Evolutionary conservation across 1,140 invertebrate genomes (phyloP).

Genomic region (Argopecten irradians): DNA sequence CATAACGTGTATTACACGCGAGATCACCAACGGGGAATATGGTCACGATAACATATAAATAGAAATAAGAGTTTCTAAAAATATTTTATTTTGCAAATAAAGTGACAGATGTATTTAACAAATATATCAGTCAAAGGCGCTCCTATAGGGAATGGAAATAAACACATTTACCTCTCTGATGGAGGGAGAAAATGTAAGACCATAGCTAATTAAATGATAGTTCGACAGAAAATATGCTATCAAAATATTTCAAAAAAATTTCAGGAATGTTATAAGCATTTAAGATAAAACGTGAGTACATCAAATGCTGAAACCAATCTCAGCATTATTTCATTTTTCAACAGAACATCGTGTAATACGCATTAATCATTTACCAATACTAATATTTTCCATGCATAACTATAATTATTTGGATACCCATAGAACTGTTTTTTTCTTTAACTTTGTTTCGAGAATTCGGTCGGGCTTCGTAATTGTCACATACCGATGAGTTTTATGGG

Average conservation of each 20-base stretch:
- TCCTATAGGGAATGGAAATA: not conserved
- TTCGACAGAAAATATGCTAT: not conserved
- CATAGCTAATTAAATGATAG: not conserved
- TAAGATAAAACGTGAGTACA: not conserved
- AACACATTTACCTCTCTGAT: not conserved
- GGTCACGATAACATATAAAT: not conserved
- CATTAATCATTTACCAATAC: no score
- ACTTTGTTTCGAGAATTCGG: no score
- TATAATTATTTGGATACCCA: no score
- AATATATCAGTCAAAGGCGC: not conserved
- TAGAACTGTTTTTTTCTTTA: no score
- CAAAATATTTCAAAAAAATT: not conserved
- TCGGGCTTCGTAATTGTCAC: no score
- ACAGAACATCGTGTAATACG: no score
- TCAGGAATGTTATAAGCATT: not conserved
- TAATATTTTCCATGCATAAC: no score
- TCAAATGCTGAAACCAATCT: not conserved
- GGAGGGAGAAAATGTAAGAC: not conserved
- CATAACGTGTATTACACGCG: not conserved
- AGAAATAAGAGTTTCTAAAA: slow-evolving; percentile 9
- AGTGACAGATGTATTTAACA: not conserved
- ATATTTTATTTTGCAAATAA: slow-evolving; percentile 11
- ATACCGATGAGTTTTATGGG: not conserved
- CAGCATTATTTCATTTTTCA: not conserved
- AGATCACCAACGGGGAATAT: not conserved